phyloP scores from a whole-genome alignment of 2,797 vertebrate genomes.

The Ictinia mississippiensis region DNA sequence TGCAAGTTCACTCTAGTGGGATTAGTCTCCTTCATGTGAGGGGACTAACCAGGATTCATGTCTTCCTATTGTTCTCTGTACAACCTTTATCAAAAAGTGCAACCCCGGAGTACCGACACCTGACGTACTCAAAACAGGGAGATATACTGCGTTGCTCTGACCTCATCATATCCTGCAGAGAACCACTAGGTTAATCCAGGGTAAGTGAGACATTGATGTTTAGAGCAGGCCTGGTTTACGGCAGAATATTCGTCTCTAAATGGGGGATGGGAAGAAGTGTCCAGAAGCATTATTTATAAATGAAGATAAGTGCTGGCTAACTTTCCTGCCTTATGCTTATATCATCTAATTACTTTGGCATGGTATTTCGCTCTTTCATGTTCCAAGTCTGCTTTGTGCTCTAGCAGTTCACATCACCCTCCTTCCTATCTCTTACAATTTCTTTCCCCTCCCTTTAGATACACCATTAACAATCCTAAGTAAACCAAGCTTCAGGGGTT shows the following conservation, averaged over 20 bases:
- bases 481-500: not conserved
- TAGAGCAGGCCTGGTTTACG: not conserved
- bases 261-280: conserved; percentile 1
- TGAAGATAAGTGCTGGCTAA: conserved; percentile 44
- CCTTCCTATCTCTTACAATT: conserved; percentile 15
- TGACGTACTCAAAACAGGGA: not conserved
- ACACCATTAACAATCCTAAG: not conserved
- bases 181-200: conserved; percentile 17
- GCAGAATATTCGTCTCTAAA: conserved; percentile 2
- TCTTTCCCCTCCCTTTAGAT: conserved; percentile 12
- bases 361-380: not conserved
- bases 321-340: conserved; percentile 41
- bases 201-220: conserved; percentile 24
- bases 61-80: not conserved
- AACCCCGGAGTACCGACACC: not conserved
- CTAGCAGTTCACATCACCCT: conserved; percentile 14
- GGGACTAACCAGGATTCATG: not conserved
- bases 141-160: not conserved
- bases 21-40: not conserved
- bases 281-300: conserved; percentile 48
- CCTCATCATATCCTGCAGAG: not conserved
- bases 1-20: not conserved
- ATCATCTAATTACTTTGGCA: conserved; percentile 65
- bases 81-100: not conserved
- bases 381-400: conserved; percentile 39